These are phyloP conservation scores for Athrips mouffetella DNA, from an alignment of 2,888 invertebrate species.

Conservation along the genomic window DNA sequence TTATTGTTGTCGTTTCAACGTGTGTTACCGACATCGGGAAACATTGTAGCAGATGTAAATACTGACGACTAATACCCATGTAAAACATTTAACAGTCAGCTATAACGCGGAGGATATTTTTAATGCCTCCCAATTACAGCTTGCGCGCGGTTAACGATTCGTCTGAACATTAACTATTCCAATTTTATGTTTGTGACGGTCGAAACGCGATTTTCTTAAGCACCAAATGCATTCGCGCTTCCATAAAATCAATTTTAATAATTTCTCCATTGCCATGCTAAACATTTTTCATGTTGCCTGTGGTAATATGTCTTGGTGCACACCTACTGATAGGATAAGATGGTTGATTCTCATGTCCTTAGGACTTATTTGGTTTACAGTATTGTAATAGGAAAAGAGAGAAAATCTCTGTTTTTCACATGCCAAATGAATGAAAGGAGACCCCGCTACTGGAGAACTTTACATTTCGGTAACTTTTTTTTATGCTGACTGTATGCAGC, in stretches of 20 bases:
- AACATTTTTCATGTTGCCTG: neutral
- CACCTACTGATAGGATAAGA: too few species aligned
- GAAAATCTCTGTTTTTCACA: too few species aligned
- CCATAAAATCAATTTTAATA: neutral
- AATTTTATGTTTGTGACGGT: conserved; percentile 67
- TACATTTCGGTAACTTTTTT: too few species aligned
- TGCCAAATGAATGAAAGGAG: too few species aligned
- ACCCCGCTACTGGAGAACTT: too few species aligned
- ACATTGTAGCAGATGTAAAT: conserved; percentile 68
- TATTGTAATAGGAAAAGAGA: too few species aligned
- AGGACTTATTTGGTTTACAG: too few species aligned
- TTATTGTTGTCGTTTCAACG: conserved; percentile 21
- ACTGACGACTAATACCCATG: conserved; percentile 66
- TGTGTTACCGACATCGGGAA: conserved; percentile 34
- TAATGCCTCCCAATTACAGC: conserved; percentile 77
- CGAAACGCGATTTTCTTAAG: conserved; percentile 53
- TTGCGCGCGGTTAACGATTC: conserved; percentile 72
- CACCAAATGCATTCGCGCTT: neutral
- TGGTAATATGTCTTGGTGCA: neutral
- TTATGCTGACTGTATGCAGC: too few species aligned
- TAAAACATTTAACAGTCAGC: conserved; percentile 71
- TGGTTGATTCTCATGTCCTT: too few species aligned
- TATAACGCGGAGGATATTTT: conserved; percentile 69
- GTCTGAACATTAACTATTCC: conserved; percentile 72
- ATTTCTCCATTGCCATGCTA: neutral